Evolutionary conservation across 2,797 vertebrate species (phyloP), one percentile per base, ranked within the genome.

Genomic region (Notoglanidium macrostoma): DNA sequence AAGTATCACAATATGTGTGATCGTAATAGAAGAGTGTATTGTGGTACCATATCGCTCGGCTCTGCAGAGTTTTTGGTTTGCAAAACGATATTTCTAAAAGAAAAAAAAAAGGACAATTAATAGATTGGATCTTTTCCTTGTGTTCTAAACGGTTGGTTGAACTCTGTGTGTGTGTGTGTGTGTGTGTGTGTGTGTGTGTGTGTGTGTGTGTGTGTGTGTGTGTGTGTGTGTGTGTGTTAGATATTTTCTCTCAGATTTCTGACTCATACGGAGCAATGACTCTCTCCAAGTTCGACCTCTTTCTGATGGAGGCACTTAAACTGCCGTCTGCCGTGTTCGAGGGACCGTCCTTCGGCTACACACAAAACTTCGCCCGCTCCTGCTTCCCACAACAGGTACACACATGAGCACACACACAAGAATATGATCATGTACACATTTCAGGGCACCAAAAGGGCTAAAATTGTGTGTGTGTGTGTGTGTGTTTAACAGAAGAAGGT

Each of bases 201-300:
- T 46, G 65, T 44, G 55, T 76, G 21, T 40, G 23, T 85, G 59
- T 79, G 67, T 40, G 54, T 46, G 83, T 59, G 72, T 80, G 44
- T 85, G 65, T 85, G 54, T 89, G 80, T 84, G 84, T 89, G n/a
- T 84, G 83, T 92, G 73, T 90, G 80, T 90, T 83, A 99, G 98
- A 99, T 94, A 92, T 98, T 92, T 99, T 99, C 95, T 99, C 98
- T 91, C 98, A 98, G 94, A 95, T 99, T 80, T 98, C 97, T 8
- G 97, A 99, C 94, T 95, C 97, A 87, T 93, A 83, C 0, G 97
- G 98, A 21, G 95, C 96, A 67, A 91, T 99, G 96, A 91, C 97
- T 1, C 95, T 95, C 90, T 92, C 95, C 70, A 98, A 97, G 94
- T 97, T 98, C 59, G 98, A 99, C 84, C 94, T 94, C 90, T 97